Base-by-base conservation (phyloP, 2,797 vertebrate genomes). In the Percopsis omiscomaycus region DNA sequence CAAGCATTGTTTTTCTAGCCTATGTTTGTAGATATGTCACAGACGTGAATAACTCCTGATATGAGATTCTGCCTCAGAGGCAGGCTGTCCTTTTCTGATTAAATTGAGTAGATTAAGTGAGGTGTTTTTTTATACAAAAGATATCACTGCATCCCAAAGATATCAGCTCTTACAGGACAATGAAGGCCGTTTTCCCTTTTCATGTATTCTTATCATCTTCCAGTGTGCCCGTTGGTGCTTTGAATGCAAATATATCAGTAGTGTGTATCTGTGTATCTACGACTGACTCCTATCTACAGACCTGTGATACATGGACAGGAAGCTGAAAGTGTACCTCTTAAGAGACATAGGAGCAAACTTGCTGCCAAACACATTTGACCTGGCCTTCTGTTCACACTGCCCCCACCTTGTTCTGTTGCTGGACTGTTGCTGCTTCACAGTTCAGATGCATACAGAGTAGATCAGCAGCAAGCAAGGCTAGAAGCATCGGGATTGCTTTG, bases 181-280 rank as follows among this genome's bases (percentile, higher is more conserved):
- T 8, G 51, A 61, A 15, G 73, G 64, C 69, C 66, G 9, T 61
- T 67, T 64, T 55, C 28, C 37, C 37, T 47, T 55, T 57, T 59
- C 72, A 3, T 57, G 68, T 81, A 64, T 73, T 75, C 46, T 71
- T 55, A 60, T 79, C 68, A 59, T 72, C 42, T 4, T 52, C 52
- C 29, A 37, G 30, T 1, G 1, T 59, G 62, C 69, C 59, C 71
- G 54, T 27, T 57, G 1, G 14, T 6, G 32, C 58, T 71, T 61
- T 83, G 79, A 87, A 86, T 88, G 73, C 72, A 75, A 88, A 87
- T 72, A 58, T 28, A 44, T 8, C 28, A 54, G 61, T 46, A n/a
- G 67, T 72, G 50, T 59, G 49, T 53, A 69, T 78, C 80, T 78
- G 73, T 37, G 37, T 37, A 37, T 37, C 37, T 37, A 37, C 4